Evolutionary conservation across 2,797 vertebrate species (phyloP), one percentile per base, ranked within the genome.

Genomic region (Pseudochirops cupreus): DNA sequence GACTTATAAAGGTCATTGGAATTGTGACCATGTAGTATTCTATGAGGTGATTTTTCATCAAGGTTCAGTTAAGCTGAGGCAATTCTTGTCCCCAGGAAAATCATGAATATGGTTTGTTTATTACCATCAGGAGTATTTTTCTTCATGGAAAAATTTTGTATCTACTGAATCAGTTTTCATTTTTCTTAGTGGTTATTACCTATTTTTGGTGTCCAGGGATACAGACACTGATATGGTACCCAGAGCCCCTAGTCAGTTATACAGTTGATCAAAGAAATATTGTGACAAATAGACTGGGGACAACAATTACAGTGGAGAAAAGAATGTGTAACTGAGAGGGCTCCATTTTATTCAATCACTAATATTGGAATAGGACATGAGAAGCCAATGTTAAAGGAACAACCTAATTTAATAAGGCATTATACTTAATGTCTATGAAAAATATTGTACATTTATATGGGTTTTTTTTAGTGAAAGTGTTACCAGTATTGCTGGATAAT

Each of bases 1-100:
- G 57, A 52, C 82, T 96, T 96, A 55, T 93, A 90, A 94, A 96
- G 95, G 93, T 74, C 90, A 92, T 82, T 59, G 53, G 31, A 95
- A 93, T 53, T 52, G 46, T 93, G 56, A 3, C 21, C 59, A 0
- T 52, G 57, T 53, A 56, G 54, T 93, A 90, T 21, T 67, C 53
- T 90, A 5, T 55, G n/a, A 52, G 29, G 93, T 94, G 9, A 87
- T 92, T 90, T 95, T 89, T 50, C 24, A 92, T 55, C 13, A 56
- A 39, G 39, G 74, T 87, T 87, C 24, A 4, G 46, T 87, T 46
- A 87, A 46, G 39, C 24, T 26, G 6, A 82, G n/a, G n/a, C 18
- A 39, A 46, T 39, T 82, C 18, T 39, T 82, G 1, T 82, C 18
- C n/a, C 33, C 67, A 46, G n/a, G 74, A 87, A 87, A 87, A 87